Base-by-base conservation (phyloP, 2,113 vertebrate genomes). In the Carassius gibelio region DNA sequence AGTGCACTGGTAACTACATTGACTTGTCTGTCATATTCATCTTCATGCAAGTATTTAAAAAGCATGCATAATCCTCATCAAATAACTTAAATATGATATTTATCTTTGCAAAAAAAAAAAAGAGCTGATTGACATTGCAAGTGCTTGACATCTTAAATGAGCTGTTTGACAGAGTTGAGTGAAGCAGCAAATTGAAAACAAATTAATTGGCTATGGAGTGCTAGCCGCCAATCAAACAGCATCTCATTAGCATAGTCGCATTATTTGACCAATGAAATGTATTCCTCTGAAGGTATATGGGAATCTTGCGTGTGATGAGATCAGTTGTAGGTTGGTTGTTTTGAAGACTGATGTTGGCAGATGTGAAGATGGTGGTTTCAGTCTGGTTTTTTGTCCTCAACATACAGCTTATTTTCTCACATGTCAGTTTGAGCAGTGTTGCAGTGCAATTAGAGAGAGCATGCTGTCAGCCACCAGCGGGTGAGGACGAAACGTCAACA, bases 371-470 rank as follows among this genome's bases (percentile, higher is more conserved):
- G 50, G 15, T 57, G 50, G 8, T 21, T 11, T 57, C 50, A 11
- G 21, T 23, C 38, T 74, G 38, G n/a, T 23, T 71, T 48, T 48
- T 21, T 72, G 69, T 74, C 71, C 38, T 48, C 21, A 36, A 77
- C 26, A 34, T 57, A 34, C 76, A 79, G 21, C 34, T 62, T 61
- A 79, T 79, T 79, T 61, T 79, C 76, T 62, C 55, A 42, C 34
- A 61, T 79, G 76, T 52, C 74, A 75, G 74, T 75, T 75, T 52
- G 21, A 79, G 57, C 76, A 79, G 57, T 15, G 57, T 79, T 42
- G 57, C 11, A 38, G 11, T 8, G 6, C 34, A 79, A 42, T 77
- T 77, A 77, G 23, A 57, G 15, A 34, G 38, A 23, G 26, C 4
- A 4, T 77, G 23, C 48, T 77, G 50, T 77, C 75, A 57, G 50